A percentile compares a stretch with the other conserved stretches of the same genome.
These are phyloP conservation scores for Cherax destructor DNA, from an alignment of 1,140 invertebrate species.

Conservation along the genomic window DNA sequence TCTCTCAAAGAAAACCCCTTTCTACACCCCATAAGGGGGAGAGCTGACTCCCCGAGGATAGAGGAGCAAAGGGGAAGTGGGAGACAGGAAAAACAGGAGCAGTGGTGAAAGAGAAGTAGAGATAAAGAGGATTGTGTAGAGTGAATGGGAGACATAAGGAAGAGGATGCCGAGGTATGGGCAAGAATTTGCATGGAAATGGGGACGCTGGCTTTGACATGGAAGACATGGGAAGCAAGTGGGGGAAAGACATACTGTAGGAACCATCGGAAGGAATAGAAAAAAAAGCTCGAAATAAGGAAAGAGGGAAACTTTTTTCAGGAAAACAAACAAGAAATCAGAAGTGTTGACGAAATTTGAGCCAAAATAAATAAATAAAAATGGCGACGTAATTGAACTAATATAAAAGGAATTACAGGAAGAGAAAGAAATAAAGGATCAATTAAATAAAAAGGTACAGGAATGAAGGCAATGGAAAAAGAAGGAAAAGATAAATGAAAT, in stretches of 20 bases:
- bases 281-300: background rate
- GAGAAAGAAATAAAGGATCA: slow-evolving; percentile 24
- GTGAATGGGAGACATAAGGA: background rate
- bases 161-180: background rate
- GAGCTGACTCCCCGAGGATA: background rate
- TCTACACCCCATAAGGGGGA: background rate
- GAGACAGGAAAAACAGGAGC: background rate
- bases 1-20: background rate
- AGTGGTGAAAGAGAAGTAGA: slow-evolving; percentile 7
- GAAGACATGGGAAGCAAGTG: background rate
- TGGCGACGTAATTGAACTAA: too few species aligned
- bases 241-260: background rate
- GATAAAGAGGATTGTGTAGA: background rate
- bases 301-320: background rate
- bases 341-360: too few species aligned
- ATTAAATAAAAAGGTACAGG: background rate
- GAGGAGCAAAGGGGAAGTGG: slow-evolving; percentile 6
- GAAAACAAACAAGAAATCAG: too few species aligned
- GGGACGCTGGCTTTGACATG: too few species aligned
- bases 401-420: slow-evolving; percentile 4
- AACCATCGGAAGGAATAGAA: background rate
- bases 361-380: too few species aligned
- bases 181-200: background rate
- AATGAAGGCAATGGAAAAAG: background rate
- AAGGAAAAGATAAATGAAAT: slow-evolving; percentile 1